These are phyloP conservation scores for Cricetomys ansorgei DNA, from an alignment of 2,113 vertebrate genomes.

Conservation along the genomic window DNA sequence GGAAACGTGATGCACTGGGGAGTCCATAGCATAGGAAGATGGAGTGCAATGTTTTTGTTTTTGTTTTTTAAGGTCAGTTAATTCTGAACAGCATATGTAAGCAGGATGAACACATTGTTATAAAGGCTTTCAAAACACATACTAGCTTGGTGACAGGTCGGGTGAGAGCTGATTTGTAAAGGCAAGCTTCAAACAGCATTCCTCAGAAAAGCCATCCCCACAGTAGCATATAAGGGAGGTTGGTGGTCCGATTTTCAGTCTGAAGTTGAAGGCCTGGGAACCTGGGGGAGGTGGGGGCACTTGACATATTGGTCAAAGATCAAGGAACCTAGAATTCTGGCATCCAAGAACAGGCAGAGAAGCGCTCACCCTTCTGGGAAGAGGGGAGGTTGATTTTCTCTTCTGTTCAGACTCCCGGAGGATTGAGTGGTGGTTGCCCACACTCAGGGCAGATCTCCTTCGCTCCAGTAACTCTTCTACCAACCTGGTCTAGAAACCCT, in stretches of 20 bases:
- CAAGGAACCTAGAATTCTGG: background rate
- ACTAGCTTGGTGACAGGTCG: background rate
- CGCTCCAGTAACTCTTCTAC: background rate
- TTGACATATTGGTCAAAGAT: background rate
- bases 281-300: background rate
- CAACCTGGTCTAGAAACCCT: background rate
- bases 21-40: background rate
- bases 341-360: background rate
- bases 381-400: background rate
- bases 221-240: background rate
- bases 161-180: background rate
- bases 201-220: background rate
- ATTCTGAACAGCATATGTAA: background rate
- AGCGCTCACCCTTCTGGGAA: background rate
- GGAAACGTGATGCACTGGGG: too few relatives aligned
- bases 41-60: background rate
- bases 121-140: background rate
- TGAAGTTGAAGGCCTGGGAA: background rate
- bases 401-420: too few relatives aligned
- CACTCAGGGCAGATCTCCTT: background rate
- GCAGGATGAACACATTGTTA: background rate
- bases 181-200: background rate
- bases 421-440: too few relatives aligned
- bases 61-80: background rate
- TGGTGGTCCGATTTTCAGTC: background rate